Percentiles rank a stretch among this genome's conserved stretches.
These are phyloP conservation scores for Drosophila histrio DNA, from an alignment of 2,888 invertebrate species.

Conservation along the genomic window DNA sequence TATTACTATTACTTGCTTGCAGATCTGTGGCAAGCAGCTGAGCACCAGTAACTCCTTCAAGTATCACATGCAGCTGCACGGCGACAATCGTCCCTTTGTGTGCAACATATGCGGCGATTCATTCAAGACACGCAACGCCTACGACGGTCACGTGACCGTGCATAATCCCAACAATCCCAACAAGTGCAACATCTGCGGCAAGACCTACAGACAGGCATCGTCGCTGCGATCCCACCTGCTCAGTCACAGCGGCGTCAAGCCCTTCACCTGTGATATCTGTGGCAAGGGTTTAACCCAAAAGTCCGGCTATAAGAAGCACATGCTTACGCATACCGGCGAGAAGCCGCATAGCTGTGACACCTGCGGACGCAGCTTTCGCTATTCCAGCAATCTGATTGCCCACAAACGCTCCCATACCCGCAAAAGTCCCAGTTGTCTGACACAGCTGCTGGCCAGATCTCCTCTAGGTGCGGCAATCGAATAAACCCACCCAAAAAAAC, in stretches of 20 bases:
- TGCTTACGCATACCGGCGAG: constrained; percentile 83
- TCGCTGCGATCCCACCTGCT: constrained; percentile 81
- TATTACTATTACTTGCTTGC: neutral
- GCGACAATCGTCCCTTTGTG: constrained; percentile 80
- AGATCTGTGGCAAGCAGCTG: constrained; percentile 81
- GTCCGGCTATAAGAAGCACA: constrained; percentile 84
- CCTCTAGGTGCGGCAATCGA: neutral
- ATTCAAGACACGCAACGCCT: constrained; percentile 84
- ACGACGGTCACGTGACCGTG: constrained; percentile 82
- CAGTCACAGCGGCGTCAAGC: constrained; percentile 82
- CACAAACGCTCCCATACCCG: constrained; percentile 81
- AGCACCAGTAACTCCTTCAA: constrained; percentile 82
- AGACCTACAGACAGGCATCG: constrained; percentile 82
- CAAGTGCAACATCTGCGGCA: constrained; percentile 80
- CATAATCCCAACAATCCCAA: constrained; percentile 83
- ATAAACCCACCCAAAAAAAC: neutral
- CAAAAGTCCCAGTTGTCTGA: neutral
- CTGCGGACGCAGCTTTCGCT: constrained; percentile 81
- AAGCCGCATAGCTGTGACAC: constrained; percentile 82
- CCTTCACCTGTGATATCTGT: constrained; percentile 81
- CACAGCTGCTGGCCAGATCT: neutral
- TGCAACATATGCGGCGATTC: constrained; percentile 82
- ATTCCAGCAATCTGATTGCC: constrained; percentile 83
- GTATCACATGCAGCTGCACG: constrained; percentile 84
- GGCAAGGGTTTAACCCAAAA: constrained; percentile 84